phyloP scores from a whole-genome alignment of 1,140 invertebrate genomes.

The Oreohelix idahoensis region DNA sequence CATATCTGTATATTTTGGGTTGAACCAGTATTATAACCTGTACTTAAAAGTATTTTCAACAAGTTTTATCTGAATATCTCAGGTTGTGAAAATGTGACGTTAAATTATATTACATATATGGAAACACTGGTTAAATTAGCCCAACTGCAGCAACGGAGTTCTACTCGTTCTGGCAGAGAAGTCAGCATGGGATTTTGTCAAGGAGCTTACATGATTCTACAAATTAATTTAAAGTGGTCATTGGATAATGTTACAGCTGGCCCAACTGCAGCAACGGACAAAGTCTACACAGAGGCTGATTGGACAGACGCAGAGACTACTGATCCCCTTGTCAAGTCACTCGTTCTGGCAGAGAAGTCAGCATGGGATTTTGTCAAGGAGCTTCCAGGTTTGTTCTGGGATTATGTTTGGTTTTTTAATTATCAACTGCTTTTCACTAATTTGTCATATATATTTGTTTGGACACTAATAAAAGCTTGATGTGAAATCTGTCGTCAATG shows the following conservation, averaged over 20 bases:
- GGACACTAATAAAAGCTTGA: too few relatives aligned
- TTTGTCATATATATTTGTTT: too few relatives aligned
- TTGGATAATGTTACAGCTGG: constrained; percentile 6
- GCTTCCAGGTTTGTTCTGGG: constrained; percentile 34
- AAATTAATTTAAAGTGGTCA: too few relatives aligned
- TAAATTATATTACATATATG: too few relatives aligned
- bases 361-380: constrained; percentile 42
- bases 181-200: constrained; percentile 41
- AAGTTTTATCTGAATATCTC: too few relatives aligned
- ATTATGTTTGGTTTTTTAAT: neutral
- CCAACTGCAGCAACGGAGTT: constrained; percentile 14
- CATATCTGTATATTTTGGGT: too few relatives aligned
- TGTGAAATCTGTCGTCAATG: too few relatives aligned
- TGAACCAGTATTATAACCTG: too few relatives aligned
- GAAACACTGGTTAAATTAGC: too few relatives aligned
- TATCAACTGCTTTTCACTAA: too few relatives aligned
- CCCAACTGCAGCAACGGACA: constrained; percentile 9
- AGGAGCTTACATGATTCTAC: constrained; percentile 37
- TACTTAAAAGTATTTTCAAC: too few relatives aligned
- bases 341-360: constrained; percentile 37
- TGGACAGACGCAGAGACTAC: constrained; percentile 40
- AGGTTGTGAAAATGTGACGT: too few relatives aligned
- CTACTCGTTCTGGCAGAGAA: constrained; percentile 37
- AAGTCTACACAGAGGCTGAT: constrained; percentile 36
- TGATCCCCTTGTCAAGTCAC: constrained; percentile 34